These are phyloP conservation scores for Dinoponera quadriceps DNA, from an alignment of 1,140 invertebrate species.

Conservation along the genomic window DNA sequence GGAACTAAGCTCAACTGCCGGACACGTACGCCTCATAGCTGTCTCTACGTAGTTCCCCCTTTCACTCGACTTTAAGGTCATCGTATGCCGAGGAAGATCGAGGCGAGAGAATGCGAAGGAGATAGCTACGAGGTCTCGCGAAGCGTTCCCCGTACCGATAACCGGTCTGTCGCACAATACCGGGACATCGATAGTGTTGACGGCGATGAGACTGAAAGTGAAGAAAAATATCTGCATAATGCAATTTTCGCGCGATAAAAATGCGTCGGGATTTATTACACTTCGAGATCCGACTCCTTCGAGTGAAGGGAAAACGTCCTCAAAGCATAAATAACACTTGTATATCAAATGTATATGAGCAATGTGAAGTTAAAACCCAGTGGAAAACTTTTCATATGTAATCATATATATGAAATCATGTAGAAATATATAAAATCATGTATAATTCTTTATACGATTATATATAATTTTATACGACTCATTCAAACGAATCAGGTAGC, in stretches of 20 bases:
- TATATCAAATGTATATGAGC: too few species aligned
- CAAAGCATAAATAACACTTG: too few species aligned
- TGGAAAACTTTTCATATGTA: too few species aligned
- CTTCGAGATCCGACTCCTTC: too few species aligned
- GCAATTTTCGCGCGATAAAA: not conserved
- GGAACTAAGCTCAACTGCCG: conserved; percentile 70
- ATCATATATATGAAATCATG: too few species aligned
- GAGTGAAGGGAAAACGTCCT: too few species aligned
- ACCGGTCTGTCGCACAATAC: conserved; percentile 15
- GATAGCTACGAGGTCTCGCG: not conserved
- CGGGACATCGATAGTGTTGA: not conserved
- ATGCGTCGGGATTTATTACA: too few species aligned
- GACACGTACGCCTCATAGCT: conserved; percentile 50
- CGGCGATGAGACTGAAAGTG: conserved; percentile 5
- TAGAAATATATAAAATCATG: too few species aligned
- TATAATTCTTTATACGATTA: too few species aligned
- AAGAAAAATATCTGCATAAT: not conserved
- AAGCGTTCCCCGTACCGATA: conserved; percentile 33
- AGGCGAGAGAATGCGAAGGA: conserved; percentile 17
- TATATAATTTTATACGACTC: too few species aligned
- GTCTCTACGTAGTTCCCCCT: conserved; percentile 63
- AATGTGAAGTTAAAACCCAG: too few species aligned
- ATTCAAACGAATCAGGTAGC: too few species aligned
- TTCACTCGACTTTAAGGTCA: conserved; percentile 72
- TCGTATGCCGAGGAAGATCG: conserved; percentile 45